Evolutionary conservation across 1,140 invertebrate species (phyloP), one percentile per base, ranked within the genome.

Genomic region (Drosophila lini): DNA sequence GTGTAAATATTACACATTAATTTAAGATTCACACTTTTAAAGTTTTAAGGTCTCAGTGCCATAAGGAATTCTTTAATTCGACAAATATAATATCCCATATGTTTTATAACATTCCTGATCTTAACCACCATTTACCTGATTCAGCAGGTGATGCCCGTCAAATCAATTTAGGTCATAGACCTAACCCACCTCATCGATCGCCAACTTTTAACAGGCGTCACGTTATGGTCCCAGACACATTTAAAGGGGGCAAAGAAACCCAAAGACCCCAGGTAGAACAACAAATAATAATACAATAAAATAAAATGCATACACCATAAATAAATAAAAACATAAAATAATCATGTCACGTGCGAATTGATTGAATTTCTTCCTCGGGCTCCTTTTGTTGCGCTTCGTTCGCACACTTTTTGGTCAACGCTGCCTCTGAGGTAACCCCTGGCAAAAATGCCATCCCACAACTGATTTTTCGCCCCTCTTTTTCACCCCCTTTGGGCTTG

Each of bases 301-400:
- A 77, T 78, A 81, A 84, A 84, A 84, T 84, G 74, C 69, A 81
- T 78, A 74, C 64, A 74, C 74, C 64, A 85, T 75, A 85, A 81
- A 85, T 84, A 84, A 84, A 84, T 75, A 81, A 85, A 81, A 78
- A 56, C 81, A 86, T 85, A 81, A 86, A 86, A 86, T 85, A 85
- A 85, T 85, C 82, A 85, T 85, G 82, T 85, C 82, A 85, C 82
- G 82, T 85, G 82, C 82, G 82, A 85, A 81, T 86, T 85, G 82
- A 86, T 86, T 86, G 82, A 86, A 86, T 86, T 85, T 83, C 80
- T 67, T 74, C 53, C 74, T 48, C 48, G 47, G 70, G 74, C 75
- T 67, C 75, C 85, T 82, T 86, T 86, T 73, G 79, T 77, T 57
- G 32, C 45, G 47, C 31, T 61, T 38, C 40, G 55, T 44, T 79